Conservation (phyloP, 2,888 invertebrate genomes). For the Yponomeuta evonymella region DNA sequence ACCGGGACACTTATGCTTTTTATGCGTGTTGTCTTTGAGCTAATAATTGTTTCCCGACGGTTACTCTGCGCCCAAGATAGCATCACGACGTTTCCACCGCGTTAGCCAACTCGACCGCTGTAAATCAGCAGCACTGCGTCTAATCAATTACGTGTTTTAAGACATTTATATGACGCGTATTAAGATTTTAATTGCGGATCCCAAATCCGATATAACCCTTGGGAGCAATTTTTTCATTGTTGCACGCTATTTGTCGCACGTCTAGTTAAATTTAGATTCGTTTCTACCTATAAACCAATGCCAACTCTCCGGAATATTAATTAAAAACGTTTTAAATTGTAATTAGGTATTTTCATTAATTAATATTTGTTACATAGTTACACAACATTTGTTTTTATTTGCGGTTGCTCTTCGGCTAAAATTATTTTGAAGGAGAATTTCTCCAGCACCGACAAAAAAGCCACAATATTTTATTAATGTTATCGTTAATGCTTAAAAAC, state of each 20-base stretch:
- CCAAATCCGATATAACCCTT: neutral
- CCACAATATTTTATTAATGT: neutral
- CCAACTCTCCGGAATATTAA: neutral
- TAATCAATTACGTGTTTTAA: constrained; percentile 9
- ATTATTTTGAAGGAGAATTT: neutral
- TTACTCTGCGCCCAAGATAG: constrained; percentile 38
- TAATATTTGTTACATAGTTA: neutral
- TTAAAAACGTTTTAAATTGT: neutral
- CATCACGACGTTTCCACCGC: constrained; percentile 8
- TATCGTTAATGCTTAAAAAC: neutral
- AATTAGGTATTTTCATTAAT: neutral
- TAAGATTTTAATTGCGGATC: neutral
- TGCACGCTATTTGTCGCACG: neutral
- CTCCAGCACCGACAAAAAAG: neutral
- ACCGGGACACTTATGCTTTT: constrained; percentile 69
- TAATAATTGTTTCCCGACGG: constrained; percentile 58
- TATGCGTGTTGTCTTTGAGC: constrained; percentile 72
- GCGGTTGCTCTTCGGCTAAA: neutral
- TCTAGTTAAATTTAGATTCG: neutral
- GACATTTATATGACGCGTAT: constrained; percentile 1
- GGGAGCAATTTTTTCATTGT: neutral
- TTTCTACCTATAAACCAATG: neutral
- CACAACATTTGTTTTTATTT: neutral
- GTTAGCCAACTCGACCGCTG: constrained; percentile 5
- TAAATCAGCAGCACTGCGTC: constrained; percentile 12